Conservation (phyloP, 2,888 invertebrate species). For the Drosophila falleni region DNA sequence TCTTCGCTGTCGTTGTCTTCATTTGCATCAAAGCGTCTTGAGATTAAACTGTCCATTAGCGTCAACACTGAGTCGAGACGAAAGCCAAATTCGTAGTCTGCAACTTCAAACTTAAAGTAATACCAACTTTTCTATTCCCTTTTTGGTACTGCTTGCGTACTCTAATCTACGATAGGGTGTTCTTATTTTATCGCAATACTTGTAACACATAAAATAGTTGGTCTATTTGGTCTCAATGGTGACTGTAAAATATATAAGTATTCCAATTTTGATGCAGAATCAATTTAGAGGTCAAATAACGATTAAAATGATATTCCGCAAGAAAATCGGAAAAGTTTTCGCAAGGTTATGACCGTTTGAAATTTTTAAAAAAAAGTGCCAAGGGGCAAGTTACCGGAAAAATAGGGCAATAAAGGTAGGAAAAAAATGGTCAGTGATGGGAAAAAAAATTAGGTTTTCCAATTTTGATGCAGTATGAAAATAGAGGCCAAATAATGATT, state of each 20-base stretch:
- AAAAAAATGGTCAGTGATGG: too few relatives aligned
- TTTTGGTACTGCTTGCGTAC: background rate
- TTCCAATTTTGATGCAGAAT: too few relatives aligned
- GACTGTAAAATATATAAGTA: too few relatives aligned
- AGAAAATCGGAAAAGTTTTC: too few relatives aligned
- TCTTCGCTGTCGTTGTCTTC: conserved; percentile 52
- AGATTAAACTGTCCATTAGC: conserved; percentile 82
- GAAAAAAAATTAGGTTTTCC: too few relatives aligned
- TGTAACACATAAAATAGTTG: background rate
- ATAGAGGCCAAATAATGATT: too few relatives aligned
- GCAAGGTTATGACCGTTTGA: background rate
- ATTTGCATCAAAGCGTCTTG: conserved; percentile 67
- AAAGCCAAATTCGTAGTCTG: conserved; percentile 28
- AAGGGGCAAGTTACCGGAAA: too few relatives aligned
- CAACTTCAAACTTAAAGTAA: background rate
- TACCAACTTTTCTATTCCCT: conserved; percentile 15
- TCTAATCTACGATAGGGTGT: background rate
- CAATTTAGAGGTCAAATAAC: too few relatives aligned
- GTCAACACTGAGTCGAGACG: conserved; percentile 62
- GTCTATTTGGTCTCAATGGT: background rate
- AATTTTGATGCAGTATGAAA: too few relatives aligned
- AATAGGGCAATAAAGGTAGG: too few relatives aligned
- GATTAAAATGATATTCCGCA: too few relatives aligned
- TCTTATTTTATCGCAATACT: background rate
- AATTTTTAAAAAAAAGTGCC: background rate